Evolutionary conservation across 2,888 invertebrate species (phyloP).

Genomic region (Athrips mouffetella): DNA sequence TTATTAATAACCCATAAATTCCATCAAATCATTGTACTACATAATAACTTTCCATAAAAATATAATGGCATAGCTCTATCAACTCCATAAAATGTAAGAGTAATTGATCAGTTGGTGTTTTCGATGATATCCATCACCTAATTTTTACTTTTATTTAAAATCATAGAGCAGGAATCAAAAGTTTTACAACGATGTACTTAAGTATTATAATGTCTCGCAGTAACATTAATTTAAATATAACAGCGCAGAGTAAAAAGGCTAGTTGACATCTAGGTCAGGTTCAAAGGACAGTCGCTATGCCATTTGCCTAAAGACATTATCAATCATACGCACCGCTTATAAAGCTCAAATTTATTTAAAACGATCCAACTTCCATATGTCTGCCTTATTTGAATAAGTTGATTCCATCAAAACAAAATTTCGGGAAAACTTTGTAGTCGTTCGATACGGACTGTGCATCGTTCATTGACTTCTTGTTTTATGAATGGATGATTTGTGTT

Average conservation of each 20-base stretch:
- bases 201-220: constrained; percentile 17
- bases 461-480: constrained; percentile 31
- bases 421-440: constrained; percentile 27
- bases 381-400: constrained; percentile 31
- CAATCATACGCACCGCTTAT: constrained; percentile 46
- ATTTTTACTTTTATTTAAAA: constrained; percentile 1
- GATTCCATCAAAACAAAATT: constrained; percentile 28
- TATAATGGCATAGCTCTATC: too few relatives aligned
- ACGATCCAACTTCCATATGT: constrained; percentile 21
- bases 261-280: constrained; percentile 67
- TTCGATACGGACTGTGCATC: constrained; percentile 25
- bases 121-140: background rate
- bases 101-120: background rate
- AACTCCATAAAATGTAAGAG: background rate
- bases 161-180: constrained; percentile 1
- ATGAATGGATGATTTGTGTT: background rate
- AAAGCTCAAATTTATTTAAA: constrained; percentile 44
- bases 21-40: too few relatives aligned
- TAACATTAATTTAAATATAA: constrained; percentile 19
- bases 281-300: constrained; percentile 57
- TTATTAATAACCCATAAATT: too few relatives aligned
- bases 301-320: constrained; percentile 45
- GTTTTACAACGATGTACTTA: constrained; percentile 13
- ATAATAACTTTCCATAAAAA: too few relatives aligned
- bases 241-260: constrained; percentile 37